Evolutionary conservation across 2,888 invertebrate genomes (phyloP).

Genomic region (Torymus aiolomorphi): DNA sequence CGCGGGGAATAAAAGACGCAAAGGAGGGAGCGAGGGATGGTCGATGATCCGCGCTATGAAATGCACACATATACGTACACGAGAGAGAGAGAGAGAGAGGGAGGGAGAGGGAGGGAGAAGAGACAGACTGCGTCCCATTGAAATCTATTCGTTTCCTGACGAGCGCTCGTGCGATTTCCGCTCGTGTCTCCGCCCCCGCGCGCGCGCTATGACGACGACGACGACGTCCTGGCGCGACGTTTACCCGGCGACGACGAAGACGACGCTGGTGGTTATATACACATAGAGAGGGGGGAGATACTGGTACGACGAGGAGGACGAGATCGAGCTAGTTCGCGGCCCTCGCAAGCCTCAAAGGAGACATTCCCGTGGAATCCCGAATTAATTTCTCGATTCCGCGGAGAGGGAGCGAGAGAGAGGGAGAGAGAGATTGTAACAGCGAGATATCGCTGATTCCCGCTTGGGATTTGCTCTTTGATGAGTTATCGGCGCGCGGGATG

Average conservation of each 20-base stretch:
- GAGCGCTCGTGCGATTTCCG: background rate
- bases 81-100: too few relatives aligned
- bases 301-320: too few relatives aligned
- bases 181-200: background rate
- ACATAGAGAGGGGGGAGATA: too few relatives aligned
- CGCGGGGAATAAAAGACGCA: conserved; percentile 8
- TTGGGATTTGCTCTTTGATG: conserved; percentile 39
- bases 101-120: background rate
- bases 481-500: background rate
- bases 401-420: too few relatives aligned
- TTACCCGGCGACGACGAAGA: too few relatives aligned
- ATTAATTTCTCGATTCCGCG: conserved; percentile 67
- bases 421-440: background rate
- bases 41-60: conserved; percentile 14
- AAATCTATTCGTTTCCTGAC: conserved; percentile 59
- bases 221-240: background rate
- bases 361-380: conserved; percentile 67
- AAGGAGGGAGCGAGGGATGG: background rate
- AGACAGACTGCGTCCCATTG: conserved; percentile 59
- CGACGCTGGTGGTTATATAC: too few relatives aligned
- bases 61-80: background rate
- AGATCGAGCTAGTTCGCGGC: conserved; percentile 17
- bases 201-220: background rate
- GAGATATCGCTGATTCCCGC: conserved; percentile 4
- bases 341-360: conserved; percentile 63